Evolutionary conservation across 2,113 vertebrate species (phyloP), one percentile per base, ranked within the genome.

Genomic region (Edolisoma coerulescens): DNA sequence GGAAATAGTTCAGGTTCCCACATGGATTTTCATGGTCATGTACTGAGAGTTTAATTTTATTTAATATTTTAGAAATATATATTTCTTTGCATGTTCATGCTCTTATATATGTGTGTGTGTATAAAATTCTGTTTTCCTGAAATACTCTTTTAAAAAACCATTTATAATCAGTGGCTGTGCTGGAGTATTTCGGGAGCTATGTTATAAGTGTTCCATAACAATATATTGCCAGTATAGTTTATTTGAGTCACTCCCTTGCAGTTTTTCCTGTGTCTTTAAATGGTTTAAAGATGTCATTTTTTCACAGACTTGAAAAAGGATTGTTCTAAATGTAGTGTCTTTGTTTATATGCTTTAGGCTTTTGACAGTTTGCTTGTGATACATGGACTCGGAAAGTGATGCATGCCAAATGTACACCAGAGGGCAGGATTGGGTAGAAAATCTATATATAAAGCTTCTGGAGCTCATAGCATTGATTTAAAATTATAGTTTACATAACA

Each of bases 401-500:
- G 57, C 0, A 0, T 68, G 54, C 52, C 47, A 84, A 41, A 41
- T 80, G 83, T 53, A 91, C 94, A 85, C 90, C 67, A 96, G 94
- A 93, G 95, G 93, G 90, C 96, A 97, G 96, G 49, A 68, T 87
- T 85, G 90, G 49, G 49, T 87, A 80, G 54, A 52, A 70, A 68
- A 89, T 73, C 26, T 73, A 2, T 64, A 13, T 68, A 12, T 65
- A 80, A 84, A 87, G 44, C 41, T 95, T 81, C 50, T 84, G 53
- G 10, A 81, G 57, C n/a, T 49, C 5, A 3, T 32, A 81, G 30
- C 45, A 27, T 33, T 93, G 60, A 61, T 94, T 84, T 90, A 30
- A 87, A 92, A 71, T 77, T 14, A 44, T 23, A 42, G 33, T 63
- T 89, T 76, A 44, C 33, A 6, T 91, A 86, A 88, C 47, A 88